Percentiles rank a stretch among this genome's conserved stretches.
Conservation (phyloP, 2,113 vertebrate genomes). For the Anoura caudifer region DNA sequence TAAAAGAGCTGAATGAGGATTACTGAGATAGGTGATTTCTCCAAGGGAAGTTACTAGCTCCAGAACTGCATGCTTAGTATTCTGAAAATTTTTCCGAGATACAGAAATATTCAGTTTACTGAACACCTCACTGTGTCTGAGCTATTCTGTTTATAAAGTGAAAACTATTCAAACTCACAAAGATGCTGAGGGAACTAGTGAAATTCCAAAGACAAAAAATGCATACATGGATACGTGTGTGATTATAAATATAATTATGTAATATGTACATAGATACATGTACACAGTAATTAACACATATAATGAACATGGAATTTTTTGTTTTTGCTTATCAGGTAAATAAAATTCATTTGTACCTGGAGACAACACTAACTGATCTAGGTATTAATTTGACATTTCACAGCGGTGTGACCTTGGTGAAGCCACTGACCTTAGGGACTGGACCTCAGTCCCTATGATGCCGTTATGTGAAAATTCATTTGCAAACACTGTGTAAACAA, state of each 20-base stretch:
- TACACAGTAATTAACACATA: neutral
- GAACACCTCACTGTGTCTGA: neutral
- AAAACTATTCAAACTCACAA: conserved; percentile 30
- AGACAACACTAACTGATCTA: neutral
- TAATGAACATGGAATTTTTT: neutral
- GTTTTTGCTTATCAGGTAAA: neutral
- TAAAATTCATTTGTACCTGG: neutral
- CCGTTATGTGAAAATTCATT: neutral
- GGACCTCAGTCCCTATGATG: neutral
- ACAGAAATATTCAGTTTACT: conserved; percentile 24
- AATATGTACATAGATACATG: neutral
- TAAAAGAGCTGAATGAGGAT: conserved; percentile 30
- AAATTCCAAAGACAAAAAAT: conserved; percentile 22
- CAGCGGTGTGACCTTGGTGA: neutral
- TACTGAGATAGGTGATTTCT: neutral
- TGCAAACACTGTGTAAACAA: neutral
- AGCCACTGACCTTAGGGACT: neutral
- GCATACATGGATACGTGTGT: neutral
- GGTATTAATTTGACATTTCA: neutral
- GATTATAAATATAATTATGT: neutral
- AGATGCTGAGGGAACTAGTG: neutral
- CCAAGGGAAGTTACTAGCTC: neutral
- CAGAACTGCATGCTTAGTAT: neutral
- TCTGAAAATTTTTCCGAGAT: conserved; percentile 4
- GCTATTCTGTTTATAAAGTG: conserved; percentile 32